Conservation (phyloP, 1,140 invertebrate genomes). For the Phymorhynchus buccinoides region DNA sequence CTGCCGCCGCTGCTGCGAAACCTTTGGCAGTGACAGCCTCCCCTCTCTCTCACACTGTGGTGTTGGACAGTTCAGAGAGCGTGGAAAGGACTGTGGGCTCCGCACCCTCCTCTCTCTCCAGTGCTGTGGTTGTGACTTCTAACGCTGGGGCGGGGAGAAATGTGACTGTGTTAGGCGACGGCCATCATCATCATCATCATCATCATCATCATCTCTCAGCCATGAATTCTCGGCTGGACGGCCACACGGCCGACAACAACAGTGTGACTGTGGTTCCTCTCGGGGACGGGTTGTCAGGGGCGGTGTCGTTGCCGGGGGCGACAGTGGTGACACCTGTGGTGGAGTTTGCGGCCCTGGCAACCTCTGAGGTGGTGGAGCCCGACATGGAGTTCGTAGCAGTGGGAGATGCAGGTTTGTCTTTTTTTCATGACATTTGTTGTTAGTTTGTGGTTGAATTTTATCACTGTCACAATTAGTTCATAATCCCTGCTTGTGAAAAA, state of each 20-base stretch:
- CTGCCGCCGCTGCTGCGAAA: background rate
- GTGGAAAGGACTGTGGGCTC: background rate
- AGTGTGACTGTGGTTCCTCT: background rate
- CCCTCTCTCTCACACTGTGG: constrained; percentile 1
- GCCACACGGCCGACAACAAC: background rate
- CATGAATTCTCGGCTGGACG: background rate
- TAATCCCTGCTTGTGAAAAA: too few relatives aligned
- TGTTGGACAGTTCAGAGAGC: constrained; percentile 7
- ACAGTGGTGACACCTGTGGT: background rate
- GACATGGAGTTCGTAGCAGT: constrained; percentile 30
- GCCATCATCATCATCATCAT: too few relatives aligned
- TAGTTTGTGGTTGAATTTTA: background rate
- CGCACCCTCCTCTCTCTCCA: background rate
- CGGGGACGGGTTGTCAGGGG: background rate
- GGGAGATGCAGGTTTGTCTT: constrained; percentile 23
- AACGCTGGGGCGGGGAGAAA: background rate
- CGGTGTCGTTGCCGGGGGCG: background rate
- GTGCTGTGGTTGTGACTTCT: background rate
- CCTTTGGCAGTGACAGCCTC: constrained; percentile 6
- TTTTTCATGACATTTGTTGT: background rate
- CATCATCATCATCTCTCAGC: too few relatives aligned
- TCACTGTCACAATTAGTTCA: too few relatives aligned
- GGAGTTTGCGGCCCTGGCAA: background rate
- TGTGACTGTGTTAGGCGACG: constrained; percentile 1
- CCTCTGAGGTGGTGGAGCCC: background rate